Conservation (phyloP, 1,140 invertebrate species). For the Apis laboriosa region DNA sequence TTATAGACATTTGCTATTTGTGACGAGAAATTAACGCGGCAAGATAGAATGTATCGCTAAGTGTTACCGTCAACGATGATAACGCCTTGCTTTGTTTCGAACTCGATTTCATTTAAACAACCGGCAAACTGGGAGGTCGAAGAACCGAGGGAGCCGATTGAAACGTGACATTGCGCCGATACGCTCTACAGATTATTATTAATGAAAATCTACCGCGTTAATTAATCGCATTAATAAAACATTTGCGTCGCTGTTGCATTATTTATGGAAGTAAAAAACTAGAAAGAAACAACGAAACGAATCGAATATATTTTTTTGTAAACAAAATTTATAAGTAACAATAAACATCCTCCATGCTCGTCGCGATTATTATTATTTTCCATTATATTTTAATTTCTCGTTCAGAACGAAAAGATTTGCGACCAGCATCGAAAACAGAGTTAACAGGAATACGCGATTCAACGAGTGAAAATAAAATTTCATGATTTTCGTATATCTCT, state of each 20-base stretch:
- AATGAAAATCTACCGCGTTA: not conserved
- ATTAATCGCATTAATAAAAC: conserved; percentile 19
- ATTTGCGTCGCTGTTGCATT: not conserved
- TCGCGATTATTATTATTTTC: conserved; percentile 4
- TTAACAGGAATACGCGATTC: not conserved
- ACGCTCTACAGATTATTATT: not conserved
- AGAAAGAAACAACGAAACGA: not conserved
- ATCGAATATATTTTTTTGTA: not conserved
- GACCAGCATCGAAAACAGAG: not conserved
- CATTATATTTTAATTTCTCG: not conserved
- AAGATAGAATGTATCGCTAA: not conserved
- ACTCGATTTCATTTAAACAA: not conserved
- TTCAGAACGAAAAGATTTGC: not conserved
- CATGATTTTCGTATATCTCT: not conserved
- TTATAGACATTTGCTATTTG: not conserved
- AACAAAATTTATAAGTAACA: conserved; percentile 11
- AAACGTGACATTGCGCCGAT: not conserved
- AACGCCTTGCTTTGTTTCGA: not conserved
- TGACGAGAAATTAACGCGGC: not conserved
- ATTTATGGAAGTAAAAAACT: not conserved
- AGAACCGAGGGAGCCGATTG: not conserved
- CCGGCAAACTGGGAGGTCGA: not conserved
- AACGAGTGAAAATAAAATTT: too few relatives aligned
- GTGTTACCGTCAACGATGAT: not conserved
- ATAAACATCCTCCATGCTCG: not conserved